Base-by-base conservation (phyloP, 1,140 invertebrate species). In the Heliconius eleuchia region DNA sequence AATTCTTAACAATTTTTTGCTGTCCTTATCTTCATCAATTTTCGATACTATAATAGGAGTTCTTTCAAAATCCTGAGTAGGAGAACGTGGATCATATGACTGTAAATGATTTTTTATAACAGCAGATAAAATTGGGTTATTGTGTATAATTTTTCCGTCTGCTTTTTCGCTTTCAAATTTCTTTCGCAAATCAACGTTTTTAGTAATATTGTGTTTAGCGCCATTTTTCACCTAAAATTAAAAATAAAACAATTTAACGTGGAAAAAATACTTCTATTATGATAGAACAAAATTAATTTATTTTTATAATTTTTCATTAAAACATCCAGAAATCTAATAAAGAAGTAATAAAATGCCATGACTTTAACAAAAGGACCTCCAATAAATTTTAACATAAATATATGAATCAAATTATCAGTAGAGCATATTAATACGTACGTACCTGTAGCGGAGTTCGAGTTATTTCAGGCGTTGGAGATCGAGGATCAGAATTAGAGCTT, bases 61-160 rank as follows among this genome's bases (percentile, higher is more conserved):
- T 74, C 93, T 82, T 77, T 94, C 91, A 89, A 94, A 91, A 37
- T 94, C 93, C 77, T 92, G 90, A 72, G 92, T 89, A 57, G 93
- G 93, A 16, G 93, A 94, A 9, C 93, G 88, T 72, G 93, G 93
- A 76, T 94, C 93, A 84, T 91, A 94, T 27, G 88, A 93, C 27
- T 94, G 93, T 52, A 94, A 87, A 73, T 94, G 93, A 82, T 93
- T 94, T 81, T 93, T 94, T 74, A 94, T 94, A 77, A 94, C 93
- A 74, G 93, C 93, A 30, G 93, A 90, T 11, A 94, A 79, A 74
- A 93, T 94, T 7, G 93, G 92, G 80, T 94, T 94, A 46, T 94
- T 94, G 52, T 91, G 91, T 80, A 94, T 91, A 37, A 92, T 80
- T 73, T 94, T 94, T 76, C 90, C 89, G 57, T 94, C 89, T 39